phyloP scores from a whole-genome alignment of 2,797 vertebrate genomes.

The Orestias chungarensis region DNA sequence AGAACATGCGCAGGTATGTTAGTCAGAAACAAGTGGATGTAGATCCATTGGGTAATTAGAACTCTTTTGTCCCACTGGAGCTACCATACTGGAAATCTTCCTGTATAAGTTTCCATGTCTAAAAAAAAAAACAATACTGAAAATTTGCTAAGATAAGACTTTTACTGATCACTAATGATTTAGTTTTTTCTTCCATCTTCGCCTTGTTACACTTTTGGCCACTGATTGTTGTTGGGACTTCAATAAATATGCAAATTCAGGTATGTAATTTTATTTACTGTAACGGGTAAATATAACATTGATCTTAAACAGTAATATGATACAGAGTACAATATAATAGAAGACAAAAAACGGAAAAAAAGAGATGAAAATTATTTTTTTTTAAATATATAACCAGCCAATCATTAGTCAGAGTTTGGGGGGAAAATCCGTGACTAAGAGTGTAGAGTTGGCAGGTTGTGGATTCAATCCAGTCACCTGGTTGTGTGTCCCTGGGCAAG shows the following conservation, averaged over 20 bases:
- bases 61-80: not conserved
- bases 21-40: not conserved
- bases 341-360: not conserved
- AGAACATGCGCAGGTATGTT: not conserved
- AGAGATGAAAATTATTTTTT: not conserved
- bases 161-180: not conserved
- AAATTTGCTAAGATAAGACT: not conserved
- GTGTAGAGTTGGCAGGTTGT: no score
- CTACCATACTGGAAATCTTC: not conserved
- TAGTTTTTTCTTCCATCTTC: not conserved
- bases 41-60: not conserved
- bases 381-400: not conserved
- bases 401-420: no score
- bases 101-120: not conserved
- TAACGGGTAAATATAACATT: not conserved
- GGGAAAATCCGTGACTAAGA: not conserved
- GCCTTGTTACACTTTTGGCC: not conserved
- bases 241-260: not conserved
- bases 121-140: not conserved
- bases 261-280: not conserved
- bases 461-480: no score
- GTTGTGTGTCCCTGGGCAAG: no score
- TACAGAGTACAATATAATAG: not conserved
- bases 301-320: not conserved
- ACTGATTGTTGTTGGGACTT: not conserved